Evolutionary conservation across 2,113 vertebrate genomes (phyloP), one percentile per base, ranked within the genome.

Genomic region (Pogona vitticeps): DNA sequence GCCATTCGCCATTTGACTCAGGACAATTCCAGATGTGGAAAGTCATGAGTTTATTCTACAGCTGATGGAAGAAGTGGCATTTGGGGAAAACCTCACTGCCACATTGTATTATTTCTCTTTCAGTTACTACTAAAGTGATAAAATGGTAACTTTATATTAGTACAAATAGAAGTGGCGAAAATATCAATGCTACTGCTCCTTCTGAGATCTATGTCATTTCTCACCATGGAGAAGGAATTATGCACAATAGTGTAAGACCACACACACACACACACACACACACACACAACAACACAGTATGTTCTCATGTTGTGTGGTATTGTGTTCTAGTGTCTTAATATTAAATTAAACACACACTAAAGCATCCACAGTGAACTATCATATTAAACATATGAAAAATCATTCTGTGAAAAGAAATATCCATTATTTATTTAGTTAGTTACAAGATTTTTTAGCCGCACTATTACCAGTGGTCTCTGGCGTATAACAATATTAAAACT

Each of bases 301-400:
- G n/a, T n/a, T n/a, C n/a, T n/a, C 10, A 52, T 52, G 46, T 52
- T 52, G 46, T 52, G 10, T 10, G 46, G 46, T 52, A 52, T 52
- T 6, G 10, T 52, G 46, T 52, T 52, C 46, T 52, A 52, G 46
- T 52, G 10, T 52, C 46, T 52, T 52, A 52, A 52, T 52, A 52
- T 52, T 87, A 80, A 52, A 88, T 76, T 86, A 76, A 92, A 91
- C 68, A 76, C 88, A 79, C 83, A 31, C 33, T 79, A 75, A 87
- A 79, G 36, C 52, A 13, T 1, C 46, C 58, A 76, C 79, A 78
- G 1, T 75, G 90, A 92, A 15, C 83, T 88, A 56, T 28, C 63
- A 82, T 68, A 36, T 85, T 17, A 67, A 89, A 70, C 78, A 59
- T 36, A 85, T 75, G 59, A 89, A 89, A 89, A 91, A 91, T 92